These are phyloP conservation scores for Eriosoma lanigerum DNA, from an alignment of 1,140 invertebrate genomes.

Conservation along the genomic window DNA sequence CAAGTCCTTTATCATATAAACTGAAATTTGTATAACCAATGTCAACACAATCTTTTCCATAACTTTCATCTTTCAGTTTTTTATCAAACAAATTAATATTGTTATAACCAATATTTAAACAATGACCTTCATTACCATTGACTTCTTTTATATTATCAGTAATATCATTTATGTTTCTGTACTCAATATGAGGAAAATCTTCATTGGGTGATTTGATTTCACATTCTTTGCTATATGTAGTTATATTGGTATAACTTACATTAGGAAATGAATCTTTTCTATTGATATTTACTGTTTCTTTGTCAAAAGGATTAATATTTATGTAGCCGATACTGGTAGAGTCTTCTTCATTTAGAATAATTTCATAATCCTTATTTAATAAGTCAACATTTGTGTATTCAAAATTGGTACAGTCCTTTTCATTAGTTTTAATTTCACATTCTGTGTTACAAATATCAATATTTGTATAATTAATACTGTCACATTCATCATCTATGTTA, in stretches of 20 bases:
- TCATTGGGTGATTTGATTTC: not conserved
- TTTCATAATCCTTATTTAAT: not conserved
- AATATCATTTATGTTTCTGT: conserved; percentile 6
- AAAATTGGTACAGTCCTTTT: conserved; percentile 4
- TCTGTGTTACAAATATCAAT: conserved; percentile 11
- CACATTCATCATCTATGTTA: not conserved
- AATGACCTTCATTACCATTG: not conserved
- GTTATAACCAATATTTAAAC: not conserved
- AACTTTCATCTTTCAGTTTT: not conserved
- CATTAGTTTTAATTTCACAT: not conserved
- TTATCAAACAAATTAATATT: not conserved
- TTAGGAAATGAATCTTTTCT: not conserved
- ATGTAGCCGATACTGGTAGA: conserved; percentile 11
- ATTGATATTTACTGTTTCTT: not conserved
- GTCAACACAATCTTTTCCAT: conserved; percentile 21
- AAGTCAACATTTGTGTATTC: not conserved
- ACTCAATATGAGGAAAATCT: not conserved
- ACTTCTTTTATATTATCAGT: conserved; percentile 12
- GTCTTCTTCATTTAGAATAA: conserved; percentile 10
- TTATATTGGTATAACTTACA: conserved; percentile 25
- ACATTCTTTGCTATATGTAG: not conserved
- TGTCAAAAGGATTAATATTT: conserved; percentile 22
- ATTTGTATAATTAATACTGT: not conserved
- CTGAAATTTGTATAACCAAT: conserved; percentile 24
- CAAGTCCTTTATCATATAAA: conserved; percentile 10